Conservation (phyloP, 2,797 vertebrate species). For the Cephalopachus bancanus region DNA sequence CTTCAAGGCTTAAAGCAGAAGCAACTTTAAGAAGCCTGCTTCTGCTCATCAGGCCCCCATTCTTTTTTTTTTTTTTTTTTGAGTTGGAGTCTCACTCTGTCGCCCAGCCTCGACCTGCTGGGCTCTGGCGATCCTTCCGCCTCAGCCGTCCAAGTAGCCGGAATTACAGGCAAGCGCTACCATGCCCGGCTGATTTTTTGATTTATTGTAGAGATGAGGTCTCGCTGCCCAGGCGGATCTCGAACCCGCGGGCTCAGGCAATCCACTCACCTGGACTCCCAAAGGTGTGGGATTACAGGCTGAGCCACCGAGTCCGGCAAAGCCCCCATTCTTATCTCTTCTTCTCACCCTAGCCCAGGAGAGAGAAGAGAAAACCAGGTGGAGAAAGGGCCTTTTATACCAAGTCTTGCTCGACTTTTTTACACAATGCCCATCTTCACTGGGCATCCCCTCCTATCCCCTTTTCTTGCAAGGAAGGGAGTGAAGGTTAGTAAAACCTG, state of each 20-base stretch:
- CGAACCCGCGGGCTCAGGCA: too few species aligned
- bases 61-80: not conserved
- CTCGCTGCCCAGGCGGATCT: too few species aligned
- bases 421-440: conserved; percentile 13
- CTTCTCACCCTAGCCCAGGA: not conserved
- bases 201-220: too few species aligned
- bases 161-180: too few species aligned
- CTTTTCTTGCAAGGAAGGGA: not conserved
- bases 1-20: conserved; percentile 14
- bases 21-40: not conserved
- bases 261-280: too few species aligned
- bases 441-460: not conserved
- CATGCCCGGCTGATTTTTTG: too few species aligned
- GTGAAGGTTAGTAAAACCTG: not conserved
- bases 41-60: not conserved
- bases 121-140: too few species aligned
- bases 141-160: too few species aligned
- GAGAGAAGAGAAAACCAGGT: conserved; percentile 5
- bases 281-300: too few species aligned
- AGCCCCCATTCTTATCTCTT: not conserved
- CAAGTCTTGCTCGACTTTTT: conserved; percentile 36
- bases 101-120: too few species aligned
- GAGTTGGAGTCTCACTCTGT: too few species aligned
- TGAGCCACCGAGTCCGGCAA: too few species aligned
- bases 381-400: not conserved